Evolutionary conservation across 2,113 vertebrate species (phyloP).

Genomic region (Pachyramphus minor): DNA sequence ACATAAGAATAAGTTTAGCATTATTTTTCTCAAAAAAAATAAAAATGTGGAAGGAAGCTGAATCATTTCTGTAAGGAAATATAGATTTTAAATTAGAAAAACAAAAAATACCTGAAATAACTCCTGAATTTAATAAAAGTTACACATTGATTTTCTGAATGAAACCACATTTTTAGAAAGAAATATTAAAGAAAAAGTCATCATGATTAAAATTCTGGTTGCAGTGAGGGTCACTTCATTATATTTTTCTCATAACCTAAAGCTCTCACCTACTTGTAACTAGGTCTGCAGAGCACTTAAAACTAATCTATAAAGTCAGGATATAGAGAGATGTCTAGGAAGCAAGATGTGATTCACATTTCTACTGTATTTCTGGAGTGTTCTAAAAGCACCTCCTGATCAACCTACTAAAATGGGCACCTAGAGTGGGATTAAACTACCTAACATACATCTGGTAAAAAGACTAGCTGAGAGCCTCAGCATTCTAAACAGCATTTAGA

Average conservation of each 20-base stretch:
- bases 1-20: not conserved
- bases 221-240: conserved; percentile 8
- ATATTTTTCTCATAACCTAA: not conserved
- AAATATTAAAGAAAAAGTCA: not conserved
- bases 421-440: not conserved
- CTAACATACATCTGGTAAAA: not conserved
- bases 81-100: not conserved
- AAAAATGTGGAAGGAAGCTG: not conserved
- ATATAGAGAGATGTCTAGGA: not conserved
- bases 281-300: not conserved
- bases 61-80: not conserved
- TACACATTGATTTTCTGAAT: not conserved
- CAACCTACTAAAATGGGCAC: not conserved
- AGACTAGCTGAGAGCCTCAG: not conserved
- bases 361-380: not conserved
- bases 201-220: not conserved
- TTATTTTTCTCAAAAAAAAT: not conserved
- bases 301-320: fast-evolving
- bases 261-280: not conserved
- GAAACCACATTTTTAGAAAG: not conserved
- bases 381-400: not conserved
- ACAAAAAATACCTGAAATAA: not conserved
- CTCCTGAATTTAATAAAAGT: not conserved
- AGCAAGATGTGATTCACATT: not conserved
- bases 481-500: not conserved